These are phyloP conservation scores for Prietella phreatophila DNA, from an alignment of 2,113 vertebrate species.

Conservation along the genomic window DNA sequence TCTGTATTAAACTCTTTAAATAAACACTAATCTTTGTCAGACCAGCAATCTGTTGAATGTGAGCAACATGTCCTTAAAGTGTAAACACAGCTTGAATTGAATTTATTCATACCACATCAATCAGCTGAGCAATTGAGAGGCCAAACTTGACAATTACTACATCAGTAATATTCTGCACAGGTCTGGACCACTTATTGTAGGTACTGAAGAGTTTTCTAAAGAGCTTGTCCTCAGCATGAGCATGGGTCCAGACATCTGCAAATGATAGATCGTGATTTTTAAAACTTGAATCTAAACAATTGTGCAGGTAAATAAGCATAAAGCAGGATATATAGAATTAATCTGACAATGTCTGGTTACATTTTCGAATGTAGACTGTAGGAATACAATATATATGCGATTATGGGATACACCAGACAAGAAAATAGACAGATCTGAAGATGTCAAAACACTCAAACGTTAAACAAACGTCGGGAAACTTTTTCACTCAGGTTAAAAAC, in stretches of 20 bases:
- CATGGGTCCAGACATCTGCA: slow-evolving; percentile 58
- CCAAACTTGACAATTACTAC: slow-evolving; percentile 88
- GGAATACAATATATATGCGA: background rate
- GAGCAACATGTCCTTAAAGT: background rate
- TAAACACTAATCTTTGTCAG: background rate
- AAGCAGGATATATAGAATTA: background rate
- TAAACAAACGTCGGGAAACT: background rate
- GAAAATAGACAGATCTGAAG: too few relatives aligned
- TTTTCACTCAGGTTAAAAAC: background rate
- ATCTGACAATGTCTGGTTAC: background rate
- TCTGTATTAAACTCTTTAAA: background rate
- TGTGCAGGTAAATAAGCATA: background rate
- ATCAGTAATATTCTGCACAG: slow-evolving; percentile 77
- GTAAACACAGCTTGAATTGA: background rate
- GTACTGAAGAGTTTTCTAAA: slow-evolving; percentile 79
- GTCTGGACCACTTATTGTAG: slow-evolving; percentile 86
- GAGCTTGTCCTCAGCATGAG: slow-evolving; percentile 77
- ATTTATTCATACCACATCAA: slow-evolving; percentile 78
- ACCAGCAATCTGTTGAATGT: background rate
- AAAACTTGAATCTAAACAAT: background rate
- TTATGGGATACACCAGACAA: background rate
- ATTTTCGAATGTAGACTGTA: background rate
- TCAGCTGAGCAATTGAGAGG: slow-evolving; percentile 86
- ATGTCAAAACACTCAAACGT: background rate
- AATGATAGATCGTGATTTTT: slow-evolving; percentile 27